phyloP scores from a whole-genome alignment of 2,113 vertebrate genomes.

The Girardinichthys multiradiatus region DNA sequence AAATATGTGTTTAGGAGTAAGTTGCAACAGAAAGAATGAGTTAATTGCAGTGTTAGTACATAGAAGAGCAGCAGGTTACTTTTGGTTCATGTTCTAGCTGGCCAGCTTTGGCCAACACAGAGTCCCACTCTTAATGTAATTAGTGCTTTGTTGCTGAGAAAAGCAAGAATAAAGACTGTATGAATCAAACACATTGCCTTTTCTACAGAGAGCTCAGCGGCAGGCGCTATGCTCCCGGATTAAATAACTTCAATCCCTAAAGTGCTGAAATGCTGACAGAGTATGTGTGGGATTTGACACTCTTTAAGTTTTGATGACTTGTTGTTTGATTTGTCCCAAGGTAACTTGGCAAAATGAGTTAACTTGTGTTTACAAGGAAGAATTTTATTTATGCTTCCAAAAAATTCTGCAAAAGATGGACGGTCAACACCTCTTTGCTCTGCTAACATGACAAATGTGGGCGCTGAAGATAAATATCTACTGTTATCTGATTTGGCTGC shows the following conservation, averaged over 20 bases:
- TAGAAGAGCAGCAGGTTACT: conserved; percentile 43
- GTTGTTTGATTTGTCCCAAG: conserved; percentile 45
- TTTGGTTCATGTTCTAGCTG: conserved; percentile 62
- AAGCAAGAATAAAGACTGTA: conserved; percentile 50
- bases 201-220: conserved; percentile 46
- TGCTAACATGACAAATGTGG: conserved; percentile 66
- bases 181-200: conserved; percentile 56
- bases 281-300: conserved; percentile 53
- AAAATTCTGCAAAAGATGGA: conserved; percentile 4
- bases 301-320: conserved; percentile 51
- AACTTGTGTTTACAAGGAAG: conserved; percentile 18
- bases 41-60: conserved; percentile 68
- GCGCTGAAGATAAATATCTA: conserved; percentile 63
- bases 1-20: not conserved
- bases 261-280: conserved; percentile 61
- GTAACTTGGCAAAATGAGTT: conserved; percentile 24
- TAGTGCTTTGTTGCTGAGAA: conserved; percentile 72
- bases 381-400: conserved; percentile 18
- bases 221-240: conserved; percentile 55
- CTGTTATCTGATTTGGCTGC: conserved; percentile 57
- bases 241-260: conserved; percentile 64
- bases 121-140: conserved; percentile 70
- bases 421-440: conserved; percentile 11
- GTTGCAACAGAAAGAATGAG: conserved; percentile 8
- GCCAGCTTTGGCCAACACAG: conserved; percentile 64